Evolutionary conservation across 2,797 vertebrate species (phyloP).

Genomic region (Pteronotus mesoamericanus): DNA sequence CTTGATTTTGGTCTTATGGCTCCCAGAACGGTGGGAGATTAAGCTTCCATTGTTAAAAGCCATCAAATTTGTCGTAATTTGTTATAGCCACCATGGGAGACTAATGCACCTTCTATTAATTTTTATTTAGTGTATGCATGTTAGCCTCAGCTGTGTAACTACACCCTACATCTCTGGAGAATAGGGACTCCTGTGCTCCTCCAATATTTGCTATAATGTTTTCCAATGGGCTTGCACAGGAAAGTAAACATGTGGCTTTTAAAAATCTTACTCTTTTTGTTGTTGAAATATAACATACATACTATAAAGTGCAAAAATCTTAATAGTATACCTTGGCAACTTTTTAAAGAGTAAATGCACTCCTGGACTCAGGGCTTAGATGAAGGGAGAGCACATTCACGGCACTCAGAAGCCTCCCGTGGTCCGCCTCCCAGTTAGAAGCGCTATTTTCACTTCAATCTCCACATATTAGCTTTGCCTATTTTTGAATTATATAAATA

Average conservation of each 20-base stretch:
- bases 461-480: neutral
- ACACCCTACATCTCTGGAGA: neutral
- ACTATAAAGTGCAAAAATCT: neutral
- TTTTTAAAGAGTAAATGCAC: neutral
- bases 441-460: neutral
- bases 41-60: neutral
- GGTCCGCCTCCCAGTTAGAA: neutral
- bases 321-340: neutral
- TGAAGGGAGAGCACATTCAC: neutral
- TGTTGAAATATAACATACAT: neutral
- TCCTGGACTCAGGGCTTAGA: neutral
- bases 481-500: neutral
- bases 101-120: neutral
- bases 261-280: neutral
- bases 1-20: neutral
- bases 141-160: neutral
- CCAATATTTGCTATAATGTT: neutral
- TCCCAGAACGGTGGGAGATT: neutral
- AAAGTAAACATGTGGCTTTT: neutral
- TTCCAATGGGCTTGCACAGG: neutral
- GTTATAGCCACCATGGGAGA: neutral
- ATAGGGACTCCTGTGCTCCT: neutral
- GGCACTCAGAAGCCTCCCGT: neutral
- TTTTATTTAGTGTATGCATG: neutral
- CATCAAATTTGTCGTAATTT: neutral